Conservation (phyloP, 2,888 invertebrate genomes). For the Tetheella fluctuosa region DNA sequence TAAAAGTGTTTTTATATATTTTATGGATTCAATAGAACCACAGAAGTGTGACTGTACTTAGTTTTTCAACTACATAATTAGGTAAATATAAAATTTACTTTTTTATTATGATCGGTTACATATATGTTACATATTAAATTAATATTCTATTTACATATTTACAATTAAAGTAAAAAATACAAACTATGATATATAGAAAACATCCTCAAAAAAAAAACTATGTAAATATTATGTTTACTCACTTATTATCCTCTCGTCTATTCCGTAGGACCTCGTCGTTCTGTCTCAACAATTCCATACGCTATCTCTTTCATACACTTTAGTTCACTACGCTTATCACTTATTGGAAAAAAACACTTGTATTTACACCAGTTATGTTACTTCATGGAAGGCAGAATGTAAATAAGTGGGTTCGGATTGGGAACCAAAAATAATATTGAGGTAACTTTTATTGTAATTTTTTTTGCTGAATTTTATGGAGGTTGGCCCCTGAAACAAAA, state of each 20-base stretch:
- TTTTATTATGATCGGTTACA: no score
- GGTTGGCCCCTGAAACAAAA: conserved; percentile 76
- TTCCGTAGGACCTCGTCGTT: conserved; percentile 18
- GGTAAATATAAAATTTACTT: no score
- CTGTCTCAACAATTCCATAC: conserved; percentile 42
- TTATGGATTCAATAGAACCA: no score
- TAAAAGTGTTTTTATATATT: no score
- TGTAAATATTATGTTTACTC: not conserved
- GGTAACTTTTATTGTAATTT: conserved; percentile 20
- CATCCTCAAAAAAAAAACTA: no score
- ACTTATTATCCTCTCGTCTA: not conserved
- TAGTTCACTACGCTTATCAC: conserved; percentile 18
- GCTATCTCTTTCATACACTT: conserved; percentile 23
- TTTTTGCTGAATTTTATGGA: conserved; percentile 37
- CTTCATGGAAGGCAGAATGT: not conserved
- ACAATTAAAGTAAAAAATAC: no score
- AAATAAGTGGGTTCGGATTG: not conserved
- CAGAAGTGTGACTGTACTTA: no score
- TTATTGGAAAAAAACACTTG: not conserved
- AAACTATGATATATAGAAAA: no score
- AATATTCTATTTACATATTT: no score
- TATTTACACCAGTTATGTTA: not conserved
- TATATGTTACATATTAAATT: no score
- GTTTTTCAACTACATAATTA: no score
- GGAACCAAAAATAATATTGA: not conserved